These are phyloP conservation scores for Habroteleia sp. DNA, from an alignment of 2,888 invertebrate genomes.

Conservation along the genomic window DNA sequence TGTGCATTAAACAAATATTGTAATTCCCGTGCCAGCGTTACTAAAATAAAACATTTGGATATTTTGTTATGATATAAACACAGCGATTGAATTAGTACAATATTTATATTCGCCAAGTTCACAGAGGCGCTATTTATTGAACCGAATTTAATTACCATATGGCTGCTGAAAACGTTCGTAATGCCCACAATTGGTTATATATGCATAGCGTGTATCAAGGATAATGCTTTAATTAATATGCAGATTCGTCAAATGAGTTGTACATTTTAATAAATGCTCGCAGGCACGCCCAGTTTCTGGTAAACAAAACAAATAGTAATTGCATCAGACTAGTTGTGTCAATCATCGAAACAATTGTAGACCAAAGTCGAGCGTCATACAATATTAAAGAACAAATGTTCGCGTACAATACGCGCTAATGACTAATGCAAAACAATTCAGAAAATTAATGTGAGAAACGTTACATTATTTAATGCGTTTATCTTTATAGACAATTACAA, in stretches of 20 bases:
- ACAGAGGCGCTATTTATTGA: constrained; percentile 49
- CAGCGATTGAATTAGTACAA: constrained; percentile 23
- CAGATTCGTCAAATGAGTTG: constrained; percentile 63
- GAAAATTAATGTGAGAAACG: constrained; percentile 27
- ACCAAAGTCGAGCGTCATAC: constrained; percentile 14
- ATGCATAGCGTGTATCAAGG: constrained; percentile 60
- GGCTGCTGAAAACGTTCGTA: constrained; percentile 51
- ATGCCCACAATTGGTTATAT: constrained; percentile 56
- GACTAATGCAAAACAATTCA: constrained; percentile 35
- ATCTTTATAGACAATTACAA: constrained; percentile 18
- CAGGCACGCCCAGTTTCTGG: constrained; percentile 40
- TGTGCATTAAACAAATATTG: too few relatives aligned
- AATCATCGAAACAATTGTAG: constrained; percentile 50
- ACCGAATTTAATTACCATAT: constrained; percentile 58
- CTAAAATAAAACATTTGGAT: background rate
- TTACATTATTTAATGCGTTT: constrained; percentile 29
- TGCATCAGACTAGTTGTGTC: constrained; percentile 46
- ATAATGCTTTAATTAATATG: constrained; percentile 64
- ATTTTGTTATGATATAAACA: background rate
- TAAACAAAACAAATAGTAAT: constrained; percentile 61
- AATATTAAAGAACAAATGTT: constrained; percentile 46
- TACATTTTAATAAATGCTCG: constrained; percentile 62
- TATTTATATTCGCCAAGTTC: constrained; percentile 49
- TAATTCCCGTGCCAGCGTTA: background rate
- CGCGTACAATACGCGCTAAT: constrained; percentile 18